Evolutionary conservation across 2,888 invertebrate genomes (phyloP).

Genomic region (Cryptus viduatorius): DNA sequence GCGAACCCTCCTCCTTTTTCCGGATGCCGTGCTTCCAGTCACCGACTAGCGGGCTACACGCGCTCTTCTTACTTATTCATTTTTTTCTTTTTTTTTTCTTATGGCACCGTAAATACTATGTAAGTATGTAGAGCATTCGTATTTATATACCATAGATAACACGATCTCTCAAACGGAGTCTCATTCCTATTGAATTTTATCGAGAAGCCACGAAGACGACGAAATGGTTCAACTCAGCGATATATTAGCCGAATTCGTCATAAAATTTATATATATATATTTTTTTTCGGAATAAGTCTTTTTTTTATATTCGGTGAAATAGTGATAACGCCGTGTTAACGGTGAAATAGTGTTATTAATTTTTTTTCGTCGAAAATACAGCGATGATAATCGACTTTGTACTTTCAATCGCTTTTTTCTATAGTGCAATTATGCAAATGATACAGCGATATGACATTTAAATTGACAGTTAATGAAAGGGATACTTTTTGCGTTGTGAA

Average conservation of each 20-base stretch:
- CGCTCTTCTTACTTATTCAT: slow-evolving; percentile 4
- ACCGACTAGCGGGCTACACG: slow-evolving; percentile 37
- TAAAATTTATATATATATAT: too few relatives aligned
- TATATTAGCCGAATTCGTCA: background rate
- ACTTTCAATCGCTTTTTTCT: background rate
- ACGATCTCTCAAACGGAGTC: background rate
- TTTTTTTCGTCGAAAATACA: background rate
- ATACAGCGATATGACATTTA: too few relatives aligned
- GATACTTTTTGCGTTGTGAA: too few relatives aligned
- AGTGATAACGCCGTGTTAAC: background rate
- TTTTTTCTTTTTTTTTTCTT: background rate
- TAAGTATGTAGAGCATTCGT: background rate
- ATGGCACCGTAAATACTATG: background rate
- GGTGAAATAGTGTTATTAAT: background rate
- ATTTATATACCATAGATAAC: slow-evolving; percentile 8
- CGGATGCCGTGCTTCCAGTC: slow-evolving; percentile 60
- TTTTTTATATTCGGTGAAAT: background rate
- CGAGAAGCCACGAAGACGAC: background rate
- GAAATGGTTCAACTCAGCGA: background rate
- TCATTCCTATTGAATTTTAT: background rate
- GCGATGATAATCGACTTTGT: background rate
- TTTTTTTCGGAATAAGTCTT: background rate
- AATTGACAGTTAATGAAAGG: too few relatives aligned
- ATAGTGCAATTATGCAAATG: too few relatives aligned
- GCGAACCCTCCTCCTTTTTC: slow-evolving; percentile 71